A percentile compares a stretch with the other conserved stretches of the same genome.
Evolutionary conservation across 2,113 vertebrate species (phyloP).

Genomic region (Vulpes lagopus): DNA sequence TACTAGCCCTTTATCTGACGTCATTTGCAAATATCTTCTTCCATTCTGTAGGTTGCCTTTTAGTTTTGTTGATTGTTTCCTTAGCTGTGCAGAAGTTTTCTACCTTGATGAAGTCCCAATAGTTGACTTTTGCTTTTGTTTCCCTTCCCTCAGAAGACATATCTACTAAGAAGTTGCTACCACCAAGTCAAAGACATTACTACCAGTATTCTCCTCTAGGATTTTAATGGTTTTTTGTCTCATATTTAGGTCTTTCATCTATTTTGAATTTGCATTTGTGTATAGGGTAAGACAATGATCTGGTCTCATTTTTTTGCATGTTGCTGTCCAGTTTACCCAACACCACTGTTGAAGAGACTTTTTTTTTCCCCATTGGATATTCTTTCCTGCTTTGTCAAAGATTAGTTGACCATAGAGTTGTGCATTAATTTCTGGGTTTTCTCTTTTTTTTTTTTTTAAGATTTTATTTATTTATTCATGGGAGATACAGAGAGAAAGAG

Average conservation of each 20-base stretch:
- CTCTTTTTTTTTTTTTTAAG: neutral
- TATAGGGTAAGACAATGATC: neutral
- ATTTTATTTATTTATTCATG: no score
- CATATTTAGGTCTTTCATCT: neutral
- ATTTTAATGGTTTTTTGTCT: neutral
- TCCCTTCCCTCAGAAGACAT: neutral
- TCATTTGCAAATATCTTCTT: neutral
- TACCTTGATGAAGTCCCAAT: neutral
- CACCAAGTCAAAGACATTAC: neutral
- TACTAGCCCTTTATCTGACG: neutral
- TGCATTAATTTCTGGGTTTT: neutral
- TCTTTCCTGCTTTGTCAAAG: neutral
- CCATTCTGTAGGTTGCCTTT: neutral
- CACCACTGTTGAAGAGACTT: neutral
- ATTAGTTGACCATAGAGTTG: neutral
- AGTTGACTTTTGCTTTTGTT: neutral
- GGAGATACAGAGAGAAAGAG: no score
- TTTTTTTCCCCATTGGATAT: neutral
- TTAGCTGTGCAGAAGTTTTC: neutral
- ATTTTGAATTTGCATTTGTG: neutral
- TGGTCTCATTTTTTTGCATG: neutral
- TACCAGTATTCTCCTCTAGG: neutral
- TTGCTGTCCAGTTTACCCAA: neutral
- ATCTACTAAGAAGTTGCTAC: neutral
- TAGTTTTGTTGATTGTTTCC: neutral